Percentiles rank a stretch among this genome's conserved stretches.
Conservation (phyloP, 2,113 vertebrate species). For the Trogon surrucura region DNA sequence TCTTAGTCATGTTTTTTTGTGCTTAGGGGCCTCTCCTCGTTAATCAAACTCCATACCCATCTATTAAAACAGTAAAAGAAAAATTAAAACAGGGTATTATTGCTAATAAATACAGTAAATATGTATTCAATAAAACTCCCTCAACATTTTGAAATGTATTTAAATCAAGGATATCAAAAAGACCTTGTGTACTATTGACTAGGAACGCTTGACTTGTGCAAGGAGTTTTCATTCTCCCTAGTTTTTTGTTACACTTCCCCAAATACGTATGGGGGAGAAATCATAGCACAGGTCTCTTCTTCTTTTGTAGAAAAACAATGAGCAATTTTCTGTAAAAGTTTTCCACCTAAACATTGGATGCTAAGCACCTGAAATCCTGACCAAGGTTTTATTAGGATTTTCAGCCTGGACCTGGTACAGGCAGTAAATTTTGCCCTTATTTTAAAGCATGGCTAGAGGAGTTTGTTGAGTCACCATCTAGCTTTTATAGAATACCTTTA, state of each 20-base stretch:
- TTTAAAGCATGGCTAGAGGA: background rate
- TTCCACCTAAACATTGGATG: background rate
- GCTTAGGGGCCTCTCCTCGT: too few relatives aligned
- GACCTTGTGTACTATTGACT: background rate
- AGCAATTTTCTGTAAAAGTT: background rate
- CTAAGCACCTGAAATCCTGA: background rate
- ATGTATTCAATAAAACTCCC: accelerated
- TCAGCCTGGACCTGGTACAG: background rate
- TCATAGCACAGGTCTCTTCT: accelerated
- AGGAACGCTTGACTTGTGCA: background rate
- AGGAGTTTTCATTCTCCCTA: background rate
- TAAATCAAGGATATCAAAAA: background rate
- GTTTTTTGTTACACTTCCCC: background rate
- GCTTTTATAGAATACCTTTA: background rate
- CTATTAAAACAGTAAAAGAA: background rate
- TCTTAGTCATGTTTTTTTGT: too few relatives aligned
- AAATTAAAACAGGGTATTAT: background rate
- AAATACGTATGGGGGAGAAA: background rate
- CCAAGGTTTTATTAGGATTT: background rate
- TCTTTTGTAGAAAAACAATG: background rate
- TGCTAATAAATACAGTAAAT: background rate
- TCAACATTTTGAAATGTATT: background rate
- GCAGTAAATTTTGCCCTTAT: background rate
- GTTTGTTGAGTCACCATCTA: background rate
- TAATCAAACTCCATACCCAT: too few relatives aligned